Evolutionary conservation across 2,797 vertebrate genomes (phyloP), one percentile per base, ranked within the genome.

Genomic region (Taenioides sp.): DNA sequence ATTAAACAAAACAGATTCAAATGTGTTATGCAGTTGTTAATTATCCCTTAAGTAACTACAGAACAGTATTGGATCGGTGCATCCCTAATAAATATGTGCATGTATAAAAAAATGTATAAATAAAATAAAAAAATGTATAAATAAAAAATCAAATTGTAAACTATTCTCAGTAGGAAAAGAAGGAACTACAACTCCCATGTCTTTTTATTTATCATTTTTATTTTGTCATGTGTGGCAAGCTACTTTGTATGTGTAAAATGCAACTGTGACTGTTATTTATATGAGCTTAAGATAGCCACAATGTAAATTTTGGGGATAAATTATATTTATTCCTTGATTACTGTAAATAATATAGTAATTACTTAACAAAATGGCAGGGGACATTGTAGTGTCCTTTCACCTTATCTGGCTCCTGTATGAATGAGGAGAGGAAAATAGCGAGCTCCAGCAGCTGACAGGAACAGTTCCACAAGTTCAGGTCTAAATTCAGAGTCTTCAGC

Each of bases 381-480:
- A 17, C 12, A 31, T 34, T 61, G 27, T 12, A 16, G 40, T 20
- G 17, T 23, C 14, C 5, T 31, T 20, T 66, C 25, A 89, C 92
- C 78, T 83, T 89, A 67, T 86, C 88, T 0, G 92, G 90, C 54
- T 91, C 86, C 75, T 91, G 89, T 3, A 91, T 71, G 59, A 90
- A 95, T 73, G 73, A 89, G 58, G 88, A 89, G 72, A 95, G 90
- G 80, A 95, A 93, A 4, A 49, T 37, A 1, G 87, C 85, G 17
- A 95, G 83, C 0, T 91, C 90, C 70, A 90, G 77, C 54, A 95
- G 92, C 73, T 93, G 89, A 65, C 94, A 95, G 14, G 90, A 92
- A 71, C 95, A 95, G 80, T 91, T 94, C 95, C 95, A 95, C 0
- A 67, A 88, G 80, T 95, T 96, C 23, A 91, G 85, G 43, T 94